A percentile compares a stretch with the other conserved stretches of the same genome.
Conservation (phyloP, 1,140 invertebrate genomes). For the Eubasilissa regina region DNA sequence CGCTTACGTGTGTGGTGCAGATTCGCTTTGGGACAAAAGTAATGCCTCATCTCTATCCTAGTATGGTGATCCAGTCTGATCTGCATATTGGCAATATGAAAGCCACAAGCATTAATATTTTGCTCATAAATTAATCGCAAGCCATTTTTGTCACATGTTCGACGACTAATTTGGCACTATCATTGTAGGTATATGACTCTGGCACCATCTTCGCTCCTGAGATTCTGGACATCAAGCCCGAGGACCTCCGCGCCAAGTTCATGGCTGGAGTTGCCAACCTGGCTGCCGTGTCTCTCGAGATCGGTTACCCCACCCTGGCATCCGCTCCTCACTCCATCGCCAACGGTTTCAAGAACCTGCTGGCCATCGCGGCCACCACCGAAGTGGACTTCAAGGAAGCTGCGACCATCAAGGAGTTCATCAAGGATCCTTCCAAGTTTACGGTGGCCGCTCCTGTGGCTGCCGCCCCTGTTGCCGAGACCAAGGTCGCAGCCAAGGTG, state of each 20-base stretch:
- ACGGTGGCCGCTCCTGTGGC: slow-evolving; percentile 77
- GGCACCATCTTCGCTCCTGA: slow-evolving; percentile 97
- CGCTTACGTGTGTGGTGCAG: slow-evolving; percentile 22
- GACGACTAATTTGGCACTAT: not conserved
- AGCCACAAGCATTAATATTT: slow-evolving; percentile 10
- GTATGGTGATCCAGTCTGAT: slow-evolving; percentile 60
- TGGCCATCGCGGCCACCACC: slow-evolving; percentile 96
- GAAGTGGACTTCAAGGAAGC: slow-evolving; percentile 97
- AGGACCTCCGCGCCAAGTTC: slow-evolving; percentile 94
- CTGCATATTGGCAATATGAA: slow-evolving; percentile 46
- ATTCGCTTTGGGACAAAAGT: slow-evolving; percentile 65
- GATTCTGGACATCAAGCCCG: slow-evolving; percentile 98
- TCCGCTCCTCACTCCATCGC: slow-evolving; percentile 97
- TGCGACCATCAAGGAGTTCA: slow-evolving; percentile 90
- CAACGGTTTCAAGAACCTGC: slow-evolving; percentile 98
- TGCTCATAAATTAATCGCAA: not conserved
- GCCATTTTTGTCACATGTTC: not conserved
- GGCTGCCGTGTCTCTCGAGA: slow-evolving; percentile 93
- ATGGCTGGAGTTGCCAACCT: slow-evolving; percentile 93
- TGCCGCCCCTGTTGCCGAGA: slow-evolving; percentile 75
- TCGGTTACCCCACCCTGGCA: slow-evolving; percentile 96
- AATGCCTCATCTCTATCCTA: slow-evolving; percentile 67
- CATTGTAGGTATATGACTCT: slow-evolving; percentile 91
- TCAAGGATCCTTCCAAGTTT: slow-evolving; percentile 96
- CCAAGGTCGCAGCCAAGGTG: slow-evolving; percentile 76